phyloP scores from a whole-genome alignment of 2,888 invertebrate species.

The Eupelmus urozonus region DNA sequence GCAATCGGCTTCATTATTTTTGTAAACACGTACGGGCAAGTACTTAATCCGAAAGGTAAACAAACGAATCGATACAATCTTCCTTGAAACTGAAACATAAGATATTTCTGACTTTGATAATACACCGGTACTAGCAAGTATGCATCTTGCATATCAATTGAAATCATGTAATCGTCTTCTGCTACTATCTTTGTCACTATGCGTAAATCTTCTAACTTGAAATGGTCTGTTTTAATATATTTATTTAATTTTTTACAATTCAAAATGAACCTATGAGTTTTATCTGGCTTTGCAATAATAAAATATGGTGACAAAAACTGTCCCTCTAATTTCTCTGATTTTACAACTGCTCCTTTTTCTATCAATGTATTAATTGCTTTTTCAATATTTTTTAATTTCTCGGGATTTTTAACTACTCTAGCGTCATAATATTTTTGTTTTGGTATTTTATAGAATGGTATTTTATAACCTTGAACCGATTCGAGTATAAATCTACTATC shows the following conservation, averaged over 20 bases:
- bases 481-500: background rate
- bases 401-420: too few relatives aligned
- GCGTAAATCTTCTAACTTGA: too few relatives aligned
- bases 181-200: too few relatives aligned
- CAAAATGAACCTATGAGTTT: too few relatives aligned
- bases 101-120: background rate
- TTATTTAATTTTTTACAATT: too few relatives aligned
- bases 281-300: too few relatives aligned
- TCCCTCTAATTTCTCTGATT: too few relatives aligned
- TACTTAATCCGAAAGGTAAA: constrained; percentile 15
- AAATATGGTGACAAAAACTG: too few relatives aligned
- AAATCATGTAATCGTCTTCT: constrained; percentile 2
- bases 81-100: background rate
- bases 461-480: background rate
- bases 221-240: too few relatives aligned
- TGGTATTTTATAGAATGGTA: constrained; percentile 11
- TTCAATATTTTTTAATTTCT: too few relatives aligned
- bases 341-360: too few relatives aligned
- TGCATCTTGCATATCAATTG: constrained; percentile 22
- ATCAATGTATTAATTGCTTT: too few relatives aligned
- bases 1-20: constrained; percentile 17
- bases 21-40: constrained; percentile 12
- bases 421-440: background rate
- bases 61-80: background rate
- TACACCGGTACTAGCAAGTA: constrained; percentile 1